A percentile compares a stretch with the other conserved stretches of the same genome.
Conservation (phyloP, 2,797 vertebrate genomes). For the Myoxocephalus aenaeus region DNA sequence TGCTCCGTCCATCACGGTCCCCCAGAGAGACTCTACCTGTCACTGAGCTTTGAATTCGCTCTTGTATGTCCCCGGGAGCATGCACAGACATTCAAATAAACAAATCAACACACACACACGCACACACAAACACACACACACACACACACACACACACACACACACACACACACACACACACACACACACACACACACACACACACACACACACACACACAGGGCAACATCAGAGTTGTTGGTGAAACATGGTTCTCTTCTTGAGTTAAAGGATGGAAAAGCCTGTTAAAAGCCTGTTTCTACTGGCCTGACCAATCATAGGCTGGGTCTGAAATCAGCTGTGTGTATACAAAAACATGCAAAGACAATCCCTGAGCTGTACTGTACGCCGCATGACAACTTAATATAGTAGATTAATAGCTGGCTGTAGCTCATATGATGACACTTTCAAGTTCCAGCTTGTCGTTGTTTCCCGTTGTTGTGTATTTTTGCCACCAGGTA, state of each 20-base stretch:
- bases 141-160: slow-evolving; percentile 21
- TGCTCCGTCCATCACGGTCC: slow-evolving; percentile 76
- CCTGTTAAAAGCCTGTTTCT: slow-evolving; percentile 4
- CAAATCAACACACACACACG: slow-evolving; percentile 56
- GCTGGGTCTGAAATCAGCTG: slow-evolving; percentile 28
- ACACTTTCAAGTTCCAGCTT: background rate
- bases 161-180: too few relatives aligned
- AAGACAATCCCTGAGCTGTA: slow-evolving; percentile 28
- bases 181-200: too few relatives aligned
- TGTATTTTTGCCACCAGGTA: background rate
- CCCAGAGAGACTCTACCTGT: slow-evolving; percentile 77
- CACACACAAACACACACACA: slow-evolving; percentile 20
- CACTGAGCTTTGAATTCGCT: slow-evolving; percentile 71
- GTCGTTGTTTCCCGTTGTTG: background rate
- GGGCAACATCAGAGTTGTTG: slow-evolving; percentile 9
- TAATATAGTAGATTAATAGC: slow-evolving; percentile 31
- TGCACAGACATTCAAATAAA: slow-evolving; percentile 59
- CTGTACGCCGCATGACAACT: slow-evolving; percentile 5
- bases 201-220: background rate
- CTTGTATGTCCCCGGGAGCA: slow-evolving; percentile 45
- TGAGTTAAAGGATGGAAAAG: slow-evolving; percentile 35
- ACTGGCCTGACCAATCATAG: slow-evolving; percentile 14
- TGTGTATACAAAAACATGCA: slow-evolving; percentile 44
- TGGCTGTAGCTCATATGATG: slow-evolving; percentile 3
- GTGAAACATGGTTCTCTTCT: slow-evolving; percentile 20